phyloP scores from a whole-genome alignment of 2,797 vertebrate genomes.

The Serranus cabrilla region DNA sequence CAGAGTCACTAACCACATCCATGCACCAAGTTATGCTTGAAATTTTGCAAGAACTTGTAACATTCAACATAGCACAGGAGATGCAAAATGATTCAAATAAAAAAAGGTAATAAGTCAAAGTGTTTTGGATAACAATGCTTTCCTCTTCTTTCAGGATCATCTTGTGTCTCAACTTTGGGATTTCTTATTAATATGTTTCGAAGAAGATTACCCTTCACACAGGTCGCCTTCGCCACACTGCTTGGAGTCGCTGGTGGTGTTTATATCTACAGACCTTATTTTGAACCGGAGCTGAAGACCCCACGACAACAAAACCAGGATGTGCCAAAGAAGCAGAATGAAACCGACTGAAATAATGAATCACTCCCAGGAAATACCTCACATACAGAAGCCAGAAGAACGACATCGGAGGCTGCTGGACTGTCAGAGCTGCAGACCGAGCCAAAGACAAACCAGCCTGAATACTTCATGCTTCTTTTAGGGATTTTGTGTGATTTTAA shows the following conservation, averaged over 20 bases:
- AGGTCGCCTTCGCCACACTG: constrained; percentile 81
- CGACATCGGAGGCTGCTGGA: constrained; percentile 17
- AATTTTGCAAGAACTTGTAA: constrained; percentile 31
- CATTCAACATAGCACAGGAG: constrained; percentile 28
- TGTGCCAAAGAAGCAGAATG: constrained; percentile 53
- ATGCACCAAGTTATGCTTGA: constrained; percentile 10
- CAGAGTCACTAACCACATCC: not conserved
- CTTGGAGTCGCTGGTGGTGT: constrained; percentile 90
- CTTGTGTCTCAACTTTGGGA: constrained; percentile 12
- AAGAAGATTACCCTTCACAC: constrained; percentile 82
- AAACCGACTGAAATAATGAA: constrained; percentile 41
- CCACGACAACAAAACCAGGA: constrained; percentile 48
- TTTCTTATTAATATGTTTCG: constrained; percentile 71
- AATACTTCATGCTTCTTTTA: constrained; percentile 9
- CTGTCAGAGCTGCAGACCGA: constrained; percentile 23
- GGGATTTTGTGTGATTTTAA: constrained; percentile 18
- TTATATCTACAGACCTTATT: constrained; percentile 92
- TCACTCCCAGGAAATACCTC: constrained; percentile 18
- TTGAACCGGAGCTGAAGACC: constrained; percentile 72
- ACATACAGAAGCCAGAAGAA: constrained; percentile 2
- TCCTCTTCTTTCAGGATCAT: constrained; percentile 50
- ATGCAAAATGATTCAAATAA: not conserved
- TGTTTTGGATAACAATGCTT: constrained; percentile 22
- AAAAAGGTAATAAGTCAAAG: not conserved
- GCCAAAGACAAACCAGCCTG: constrained; percentile 12